Evolutionary conservation across 2,113 vertebrate species (phyloP).

Genomic region (Equus przewalskii): DNA sequence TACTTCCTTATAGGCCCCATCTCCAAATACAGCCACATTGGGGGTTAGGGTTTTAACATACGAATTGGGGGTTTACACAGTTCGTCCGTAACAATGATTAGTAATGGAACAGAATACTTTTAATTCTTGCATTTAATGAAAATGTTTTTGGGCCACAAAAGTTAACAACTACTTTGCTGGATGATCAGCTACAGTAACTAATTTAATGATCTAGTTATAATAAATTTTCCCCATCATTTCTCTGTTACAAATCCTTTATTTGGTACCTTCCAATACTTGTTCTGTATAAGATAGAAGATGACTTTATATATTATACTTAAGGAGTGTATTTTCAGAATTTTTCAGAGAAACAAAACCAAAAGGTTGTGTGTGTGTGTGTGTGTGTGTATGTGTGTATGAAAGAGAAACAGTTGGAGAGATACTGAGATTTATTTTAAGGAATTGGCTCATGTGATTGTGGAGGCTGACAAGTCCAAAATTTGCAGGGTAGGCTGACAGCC

Average conservation of each 20-base stretch:
- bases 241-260: neutral
- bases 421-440: neutral
- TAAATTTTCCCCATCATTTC: neutral
- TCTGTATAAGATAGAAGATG: neutral
- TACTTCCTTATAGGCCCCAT: neutral
- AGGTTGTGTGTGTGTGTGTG: accelerated
- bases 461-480: neutral
- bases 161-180: neutral
- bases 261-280: neutral
- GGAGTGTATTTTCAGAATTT: neutral
- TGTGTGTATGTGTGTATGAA: too few species aligned
- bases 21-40: neutral
- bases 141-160: neutral
- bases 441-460: neutral
- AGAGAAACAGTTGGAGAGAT: neutral
- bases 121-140: neutral
- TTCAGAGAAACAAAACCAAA: neutral
- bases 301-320: neutral
- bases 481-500: neutral
- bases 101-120: neutral
- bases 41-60: neutral
- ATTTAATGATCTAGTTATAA: neutral
- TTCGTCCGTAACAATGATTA: neutral
- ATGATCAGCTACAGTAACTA: constrained; percentile 1
- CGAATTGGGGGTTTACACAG: neutral